A percentile compares a stretch with the other conserved stretches of the same genome.
Conservation (phyloP, 2,113 vertebrate species). For the Silurus asotus region DNA sequence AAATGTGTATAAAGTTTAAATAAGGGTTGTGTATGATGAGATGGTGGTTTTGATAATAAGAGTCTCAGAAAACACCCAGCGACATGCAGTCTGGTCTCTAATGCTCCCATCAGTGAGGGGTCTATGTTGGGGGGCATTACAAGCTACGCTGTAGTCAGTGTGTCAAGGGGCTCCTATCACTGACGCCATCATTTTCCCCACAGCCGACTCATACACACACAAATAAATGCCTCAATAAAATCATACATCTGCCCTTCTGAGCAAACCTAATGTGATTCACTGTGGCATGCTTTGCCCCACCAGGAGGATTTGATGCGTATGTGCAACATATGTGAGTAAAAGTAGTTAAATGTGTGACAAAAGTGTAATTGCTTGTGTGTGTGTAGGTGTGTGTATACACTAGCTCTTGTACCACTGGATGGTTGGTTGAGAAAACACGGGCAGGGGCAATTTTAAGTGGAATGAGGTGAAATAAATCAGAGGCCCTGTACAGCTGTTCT, state of each 20-base stretch:
- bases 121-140: slow-evolving; percentile 42
- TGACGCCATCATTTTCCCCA: slow-evolving; percentile 52
- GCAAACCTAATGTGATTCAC: slow-evolving; percentile 53
- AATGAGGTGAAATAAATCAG: slow-evolving; percentile 50
- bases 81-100: slow-evolving; percentile 55
- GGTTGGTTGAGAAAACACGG: slow-evolving; percentile 44
- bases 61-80: slow-evolving; percentile 50
- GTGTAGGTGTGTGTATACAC: background rate
- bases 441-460: slow-evolving; percentile 47
- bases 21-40: slow-evolving; percentile 43
- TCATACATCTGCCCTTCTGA: slow-evolving; percentile 56
- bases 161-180: slow-evolving; percentile 37
- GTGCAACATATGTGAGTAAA: slow-evolving; percentile 33
- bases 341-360: slow-evolving; percentile 25
- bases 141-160: slow-evolving; percentile 39
- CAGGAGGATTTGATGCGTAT: slow-evolving; percentile 31
- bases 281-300: slow-evolving; percentile 34
- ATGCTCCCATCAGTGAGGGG: slow-evolving; percentile 52
- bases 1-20: slow-evolving; percentile 42
- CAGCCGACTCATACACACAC: slow-evolving; percentile 30
- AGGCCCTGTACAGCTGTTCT: slow-evolving; percentile 40
- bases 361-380: slow-evolving; percentile 1
- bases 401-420: slow-evolving; percentile 12
- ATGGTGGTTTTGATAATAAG: slow-evolving; percentile 43
- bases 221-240: slow-evolving; percentile 53